These are phyloP conservation scores for Sesamia nonagrioides DNA, from an alignment of 1,140 invertebrate genomes.

Conservation along the genomic window DNA sequence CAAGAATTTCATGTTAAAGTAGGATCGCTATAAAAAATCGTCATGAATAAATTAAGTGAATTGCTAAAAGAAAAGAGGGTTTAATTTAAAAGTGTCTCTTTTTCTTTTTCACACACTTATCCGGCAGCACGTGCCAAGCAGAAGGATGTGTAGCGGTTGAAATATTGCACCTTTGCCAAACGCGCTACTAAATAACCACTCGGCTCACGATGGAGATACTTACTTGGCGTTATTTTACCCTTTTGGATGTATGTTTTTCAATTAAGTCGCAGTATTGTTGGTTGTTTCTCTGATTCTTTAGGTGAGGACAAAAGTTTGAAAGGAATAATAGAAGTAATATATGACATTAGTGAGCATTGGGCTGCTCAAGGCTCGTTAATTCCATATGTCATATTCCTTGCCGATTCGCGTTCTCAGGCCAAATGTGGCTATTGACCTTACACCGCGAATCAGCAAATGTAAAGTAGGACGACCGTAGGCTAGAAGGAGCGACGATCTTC, in stretches of 20 bases:
- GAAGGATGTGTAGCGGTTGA: conserved; percentile 45
- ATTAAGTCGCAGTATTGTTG: background rate
- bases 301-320: background rate
- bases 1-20: conserved; percentile 1
- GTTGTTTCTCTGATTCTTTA: background rate
- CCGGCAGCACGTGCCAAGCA: conserved; percentile 53
- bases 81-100: conserved; percentile 58
- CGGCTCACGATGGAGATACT: conserved; percentile 14
- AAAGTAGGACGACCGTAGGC: too few relatives aligned
- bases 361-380: too few relatives aligned
- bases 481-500: too few relatives aligned
- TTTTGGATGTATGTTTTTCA: conserved; percentile 1
- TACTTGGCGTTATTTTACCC: conserved; percentile 11
- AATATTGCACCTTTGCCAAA: conserved; percentile 51
- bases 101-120: conserved; percentile 58
- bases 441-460: too few relatives aligned
- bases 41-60: conserved; percentile 55
- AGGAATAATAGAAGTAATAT: background rate
- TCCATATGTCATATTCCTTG: too few relatives aligned
- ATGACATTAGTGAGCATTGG: too few relatives aligned
- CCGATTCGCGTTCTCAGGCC: too few relatives aligned
- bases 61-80: conserved; percentile 42
- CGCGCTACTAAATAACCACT: conserved; percentile 31
- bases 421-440: too few relatives aligned
- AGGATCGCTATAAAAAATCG: conserved; percentile 41